Percentiles rank a stretch among this genome's conserved stretches.
phyloP scores from a whole-genome alignment of 2,888 invertebrate genomes.

The Esperia sulphurella region DNA sequence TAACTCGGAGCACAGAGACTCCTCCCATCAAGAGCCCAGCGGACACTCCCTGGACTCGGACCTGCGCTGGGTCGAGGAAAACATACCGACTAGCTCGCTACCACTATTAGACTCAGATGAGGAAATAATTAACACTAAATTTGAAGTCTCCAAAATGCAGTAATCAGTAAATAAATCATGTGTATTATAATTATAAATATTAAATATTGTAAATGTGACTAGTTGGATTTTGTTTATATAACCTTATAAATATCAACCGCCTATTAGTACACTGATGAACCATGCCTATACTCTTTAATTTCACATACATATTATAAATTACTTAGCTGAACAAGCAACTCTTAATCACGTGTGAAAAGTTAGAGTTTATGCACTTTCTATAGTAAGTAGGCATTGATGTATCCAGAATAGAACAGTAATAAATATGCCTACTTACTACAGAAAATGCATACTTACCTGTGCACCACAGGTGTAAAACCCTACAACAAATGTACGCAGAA shows the following conservation, averaged over 20 bases:
- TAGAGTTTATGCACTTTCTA: no score
- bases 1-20: constrained; percentile 20
- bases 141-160: constrained; percentile 94
- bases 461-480: no score
- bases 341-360: no score
- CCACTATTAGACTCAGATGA: constrained; percentile 86
- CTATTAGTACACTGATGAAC: no score
- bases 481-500: no score
- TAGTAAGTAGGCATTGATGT: no score
- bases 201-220: constrained; percentile 25
- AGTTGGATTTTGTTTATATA: background rate
- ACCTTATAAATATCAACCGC: background rate
- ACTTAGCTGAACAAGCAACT: no score
- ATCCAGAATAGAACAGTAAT: no score
- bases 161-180: constrained; percentile 50
- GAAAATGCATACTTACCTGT: no score
- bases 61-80: constrained; percentile 94
- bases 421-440: no score
- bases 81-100: constrained; percentile 89
- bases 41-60: constrained; percentile 62
- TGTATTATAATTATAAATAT: constrained; percentile 32
- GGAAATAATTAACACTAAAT: constrained; percentile 90
- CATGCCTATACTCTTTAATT: no score
- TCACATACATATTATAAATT: no score
- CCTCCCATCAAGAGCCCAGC: constrained; percentile 29